A percentile compares a stretch with the other conserved stretches of the same genome.
These are phyloP conservation scores for Scrobipalpa costella DNA, from an alignment of 2,888 invertebrate genomes.

Conservation along the genomic window DNA sequence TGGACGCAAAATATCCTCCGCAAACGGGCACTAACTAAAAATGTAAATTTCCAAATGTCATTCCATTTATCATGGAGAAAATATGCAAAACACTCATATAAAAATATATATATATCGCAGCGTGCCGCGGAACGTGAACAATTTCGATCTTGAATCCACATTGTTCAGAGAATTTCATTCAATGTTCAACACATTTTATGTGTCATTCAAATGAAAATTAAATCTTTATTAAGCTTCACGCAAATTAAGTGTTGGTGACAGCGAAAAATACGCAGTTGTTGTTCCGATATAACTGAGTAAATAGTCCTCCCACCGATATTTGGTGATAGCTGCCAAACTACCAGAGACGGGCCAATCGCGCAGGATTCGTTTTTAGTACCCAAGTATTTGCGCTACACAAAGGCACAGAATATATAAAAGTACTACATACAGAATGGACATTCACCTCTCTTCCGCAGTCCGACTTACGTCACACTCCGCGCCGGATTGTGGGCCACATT, in stretches of 20 bases:
- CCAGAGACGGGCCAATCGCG: no score
- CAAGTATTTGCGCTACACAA: no score
- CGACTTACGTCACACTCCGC: no score
- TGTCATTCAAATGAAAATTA: neutral
- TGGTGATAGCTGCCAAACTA: no score
- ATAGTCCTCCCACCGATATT: no score
- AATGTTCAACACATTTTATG: neutral
- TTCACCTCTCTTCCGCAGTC: no score
- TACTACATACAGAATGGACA: no score
- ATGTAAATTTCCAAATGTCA: constrained; percentile 2
- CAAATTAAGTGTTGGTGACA: neutral
- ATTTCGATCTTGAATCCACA: neutral
- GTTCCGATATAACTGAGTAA: neutral
- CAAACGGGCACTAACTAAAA: neutral
- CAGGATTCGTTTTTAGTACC: no score
- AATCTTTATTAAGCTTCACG: neutral
- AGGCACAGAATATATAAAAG: no score
- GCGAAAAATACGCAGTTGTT: neutral
- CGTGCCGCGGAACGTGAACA: neutral
- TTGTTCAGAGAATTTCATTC: constrained; percentile 3
- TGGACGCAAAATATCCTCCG: neutral
- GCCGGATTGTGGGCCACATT: no score
- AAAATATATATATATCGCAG: neutral
- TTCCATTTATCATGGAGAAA: constrained; percentile 24
- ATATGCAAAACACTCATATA: constrained; percentile 8